Conservation (phyloP, 1,140 invertebrate genomes). For the Oncopeltus fasciatus region DNA sequence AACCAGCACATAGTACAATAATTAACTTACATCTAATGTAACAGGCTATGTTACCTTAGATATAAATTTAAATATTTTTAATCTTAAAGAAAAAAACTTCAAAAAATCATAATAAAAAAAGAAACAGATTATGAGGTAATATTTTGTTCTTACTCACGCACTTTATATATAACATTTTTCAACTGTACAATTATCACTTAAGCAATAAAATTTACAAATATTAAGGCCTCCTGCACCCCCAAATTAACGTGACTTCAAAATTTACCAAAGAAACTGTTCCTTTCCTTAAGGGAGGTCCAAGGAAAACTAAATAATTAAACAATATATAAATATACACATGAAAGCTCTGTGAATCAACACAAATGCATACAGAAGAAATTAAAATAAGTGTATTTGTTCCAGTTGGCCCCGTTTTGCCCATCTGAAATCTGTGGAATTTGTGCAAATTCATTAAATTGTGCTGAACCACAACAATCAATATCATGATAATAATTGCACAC, state of each 20-base stretch:
- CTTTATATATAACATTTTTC: background rate
- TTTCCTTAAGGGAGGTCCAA: too few species aligned
- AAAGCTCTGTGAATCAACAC: too few species aligned
- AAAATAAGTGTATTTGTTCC: background rate
- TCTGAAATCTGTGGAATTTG: background rate
- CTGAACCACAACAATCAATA: background rate
- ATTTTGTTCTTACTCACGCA: background rate
- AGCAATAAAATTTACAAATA: background rate
- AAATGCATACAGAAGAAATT: too few species aligned
- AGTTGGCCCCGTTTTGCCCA: background rate
- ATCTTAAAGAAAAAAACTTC: too few species aligned
- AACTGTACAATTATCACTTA: background rate
- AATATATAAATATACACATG: background rate
- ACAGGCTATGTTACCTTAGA: too few species aligned
- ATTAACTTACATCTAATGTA: too few species aligned
- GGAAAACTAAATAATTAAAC: background rate
- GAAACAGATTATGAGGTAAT: background rate
- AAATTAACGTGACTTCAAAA: background rate
- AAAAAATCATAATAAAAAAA: too few species aligned
- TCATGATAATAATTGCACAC: background rate
- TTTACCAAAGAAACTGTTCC: background rate
- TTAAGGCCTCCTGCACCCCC: constrained; percentile 2
- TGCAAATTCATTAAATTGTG: background rate
- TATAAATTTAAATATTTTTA: too few species aligned
- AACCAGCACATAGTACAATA: too few species aligned